These are phyloP conservation scores for Ptychodera flava DNA, from an alignment of 35 echinoderm and acorn worm genomes.

Conservation along the genomic window DNA sequence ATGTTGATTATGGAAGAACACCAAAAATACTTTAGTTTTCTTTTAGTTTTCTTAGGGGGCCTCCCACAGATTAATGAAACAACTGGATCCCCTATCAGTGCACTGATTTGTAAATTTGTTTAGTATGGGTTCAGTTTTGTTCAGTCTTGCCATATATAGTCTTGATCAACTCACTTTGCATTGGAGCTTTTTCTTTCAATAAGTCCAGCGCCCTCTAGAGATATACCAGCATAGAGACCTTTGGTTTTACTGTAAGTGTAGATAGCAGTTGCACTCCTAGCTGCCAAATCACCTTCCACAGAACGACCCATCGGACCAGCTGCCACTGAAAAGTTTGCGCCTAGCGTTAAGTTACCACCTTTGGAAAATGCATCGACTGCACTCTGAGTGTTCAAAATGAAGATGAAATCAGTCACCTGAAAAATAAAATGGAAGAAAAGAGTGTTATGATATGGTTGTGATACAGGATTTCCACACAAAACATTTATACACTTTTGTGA, in stretches of 20 bases:
- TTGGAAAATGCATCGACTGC: slow-evolving; percentile 19
- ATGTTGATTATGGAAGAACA: no score
- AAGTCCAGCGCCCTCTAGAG: slow-evolving; percentile 6
- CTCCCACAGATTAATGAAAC: no score
- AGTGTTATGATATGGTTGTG: no score
- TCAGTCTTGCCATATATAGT: no score
- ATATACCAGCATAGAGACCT: slow-evolving; percentile 15
- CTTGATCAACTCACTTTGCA: slow-evolving; percentile 7
- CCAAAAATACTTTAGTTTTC: no score
- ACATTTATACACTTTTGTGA: no score
- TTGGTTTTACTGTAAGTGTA: slow-evolving; percentile 20
- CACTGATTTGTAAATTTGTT: no score
- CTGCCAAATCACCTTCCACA: slow-evolving; percentile 11
- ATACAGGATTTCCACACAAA: no score
- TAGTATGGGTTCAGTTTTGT: no score
- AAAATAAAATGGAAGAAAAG: not conserved
- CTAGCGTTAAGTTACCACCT: slow-evolving; percentile 11
- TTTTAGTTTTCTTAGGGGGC: no score
- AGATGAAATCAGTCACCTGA: slow-evolving; percentile 17
- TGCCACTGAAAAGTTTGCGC: slow-evolving; percentile 7
- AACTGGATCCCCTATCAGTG: no score
- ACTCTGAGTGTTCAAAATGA: slow-evolving; percentile 18
- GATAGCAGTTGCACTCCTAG: slow-evolving; percentile 1
- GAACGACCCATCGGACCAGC: not conserved
- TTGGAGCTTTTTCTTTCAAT: slow-evolving; percentile 20